Conservation (phyloP, 2,888 invertebrate species). For the Aporophyla nigra region DNA sequence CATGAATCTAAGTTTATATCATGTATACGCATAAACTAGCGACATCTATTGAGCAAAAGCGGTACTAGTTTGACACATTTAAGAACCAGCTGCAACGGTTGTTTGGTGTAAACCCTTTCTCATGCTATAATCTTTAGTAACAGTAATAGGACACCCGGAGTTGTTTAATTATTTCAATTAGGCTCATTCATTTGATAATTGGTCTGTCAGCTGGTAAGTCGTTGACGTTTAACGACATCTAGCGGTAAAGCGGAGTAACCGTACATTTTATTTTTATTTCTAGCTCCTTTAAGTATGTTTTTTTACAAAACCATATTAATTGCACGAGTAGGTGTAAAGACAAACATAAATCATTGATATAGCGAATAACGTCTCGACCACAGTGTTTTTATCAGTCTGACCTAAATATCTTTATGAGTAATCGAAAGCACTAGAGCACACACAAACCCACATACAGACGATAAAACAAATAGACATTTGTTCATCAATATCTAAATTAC, state of each 20-base stretch:
- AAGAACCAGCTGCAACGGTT: slow-evolving; percentile 76
- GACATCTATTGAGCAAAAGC: slow-evolving; percentile 79
- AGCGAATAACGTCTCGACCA: slow-evolving; percentile 51
- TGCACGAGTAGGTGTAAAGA: slow-evolving; percentile 19
- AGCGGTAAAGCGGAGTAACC: slow-evolving; percentile 67
- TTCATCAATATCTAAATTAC: slow-evolving; percentile 29
- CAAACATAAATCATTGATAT: slow-evolving; percentile 55
- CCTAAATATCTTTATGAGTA: slow-evolving; percentile 70
- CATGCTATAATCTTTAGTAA: slow-evolving; percentile 62
- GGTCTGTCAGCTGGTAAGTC: slow-evolving; percentile 56
- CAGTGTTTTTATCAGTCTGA: slow-evolving; percentile 69
- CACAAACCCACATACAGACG: slow-evolving; percentile 53
- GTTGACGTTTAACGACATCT: slow-evolving; percentile 73
- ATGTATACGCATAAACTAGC: slow-evolving; percentile 48
- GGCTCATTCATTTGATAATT: slow-evolving; percentile 67
- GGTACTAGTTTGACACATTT: slow-evolving; percentile 75
- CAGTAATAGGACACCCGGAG: slow-evolving; percentile 69
- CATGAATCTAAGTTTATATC: slow-evolving; percentile 4
- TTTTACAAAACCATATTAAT: slow-evolving; percentile 26
- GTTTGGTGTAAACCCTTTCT: slow-evolving; percentile 70
- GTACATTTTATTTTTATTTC: slow-evolving; percentile 52
- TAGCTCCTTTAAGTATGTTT: slow-evolving; percentile 13
- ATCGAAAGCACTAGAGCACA: slow-evolving; percentile 63
- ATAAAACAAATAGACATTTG: slow-evolving; percentile 23
- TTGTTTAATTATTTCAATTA: slow-evolving; percentile 73